Conservation (phyloP, 2,113 vertebrate genomes). For the Benitochromis conjunctus region DNA sequence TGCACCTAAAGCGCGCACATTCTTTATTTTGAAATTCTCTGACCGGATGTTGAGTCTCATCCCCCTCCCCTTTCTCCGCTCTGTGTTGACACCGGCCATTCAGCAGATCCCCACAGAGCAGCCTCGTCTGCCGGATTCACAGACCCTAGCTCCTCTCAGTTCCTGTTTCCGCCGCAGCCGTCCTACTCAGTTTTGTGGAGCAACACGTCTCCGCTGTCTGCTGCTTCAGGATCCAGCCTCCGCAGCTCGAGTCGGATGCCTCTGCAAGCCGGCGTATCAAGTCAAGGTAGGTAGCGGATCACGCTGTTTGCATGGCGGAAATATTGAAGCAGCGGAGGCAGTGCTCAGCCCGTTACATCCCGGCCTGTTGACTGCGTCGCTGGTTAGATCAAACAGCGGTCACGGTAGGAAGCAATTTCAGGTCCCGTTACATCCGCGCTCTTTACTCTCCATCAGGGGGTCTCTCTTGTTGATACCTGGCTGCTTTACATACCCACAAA, state of each 20-base stretch:
- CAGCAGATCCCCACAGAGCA: constrained; percentile 52
- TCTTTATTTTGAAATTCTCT: constrained; percentile 35
- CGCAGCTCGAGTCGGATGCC: constrained; percentile 45
- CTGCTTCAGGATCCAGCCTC: constrained; percentile 38
- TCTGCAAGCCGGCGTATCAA: constrained; percentile 24
- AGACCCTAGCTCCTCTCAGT: constrained; percentile 44
- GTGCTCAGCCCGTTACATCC: constrained; percentile 37
- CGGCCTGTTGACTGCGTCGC: constrained; percentile 74
- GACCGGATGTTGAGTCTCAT: constrained; percentile 2
- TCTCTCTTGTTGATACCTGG: too few species aligned
- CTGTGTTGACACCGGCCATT: constrained; percentile 52
- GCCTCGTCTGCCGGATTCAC: constrained; percentile 34
- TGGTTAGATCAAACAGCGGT: constrained; percentile 54
- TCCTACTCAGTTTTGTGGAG: constrained; percentile 28
- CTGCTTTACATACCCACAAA: background rate
- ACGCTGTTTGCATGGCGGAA: constrained; percentile 9
- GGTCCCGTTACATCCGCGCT: constrained; percentile 17
- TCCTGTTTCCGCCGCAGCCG: constrained; percentile 66
- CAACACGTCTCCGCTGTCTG: background rate
- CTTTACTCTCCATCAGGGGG: background rate
- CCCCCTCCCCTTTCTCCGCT: background rate
- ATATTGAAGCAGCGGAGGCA: background rate
- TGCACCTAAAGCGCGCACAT: background rate
- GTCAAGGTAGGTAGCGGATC: constrained; percentile 47
- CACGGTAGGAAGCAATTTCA: background rate